Conservation (phyloP, 1,140 invertebrate genomes). For the Drosophila orosa region DNA sequence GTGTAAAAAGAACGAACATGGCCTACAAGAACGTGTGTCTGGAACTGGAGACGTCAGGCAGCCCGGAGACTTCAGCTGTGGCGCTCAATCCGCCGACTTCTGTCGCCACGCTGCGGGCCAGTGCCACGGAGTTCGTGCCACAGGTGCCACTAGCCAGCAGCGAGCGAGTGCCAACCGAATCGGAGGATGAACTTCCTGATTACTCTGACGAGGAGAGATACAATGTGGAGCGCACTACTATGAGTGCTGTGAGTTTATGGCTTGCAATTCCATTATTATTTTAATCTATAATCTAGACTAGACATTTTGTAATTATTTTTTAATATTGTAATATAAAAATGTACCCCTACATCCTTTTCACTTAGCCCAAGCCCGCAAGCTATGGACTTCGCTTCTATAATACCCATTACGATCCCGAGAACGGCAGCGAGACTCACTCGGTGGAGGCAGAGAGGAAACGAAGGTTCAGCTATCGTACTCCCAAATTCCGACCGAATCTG, state of each 20-base stretch:
- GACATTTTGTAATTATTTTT: background rate
- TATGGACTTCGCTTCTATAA: slow-evolving; percentile 27
- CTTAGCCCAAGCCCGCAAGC: slow-evolving; percentile 17
- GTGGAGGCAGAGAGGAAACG: slow-evolving; percentile 21
- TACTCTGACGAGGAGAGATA: slow-evolving; percentile 19
- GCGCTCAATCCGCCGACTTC: background rate
- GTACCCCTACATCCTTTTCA: background rate
- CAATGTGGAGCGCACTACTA: slow-evolving; percentile 7
- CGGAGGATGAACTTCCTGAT: slow-evolving; percentile 13
- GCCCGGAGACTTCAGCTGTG: background rate
- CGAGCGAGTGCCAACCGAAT: slow-evolving; percentile 5
- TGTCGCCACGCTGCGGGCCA: slow-evolving; percentile 23
- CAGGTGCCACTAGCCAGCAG: slow-evolving; percentile 21
- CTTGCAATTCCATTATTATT: background rate
- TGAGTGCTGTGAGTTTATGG: slow-evolving; percentile 8
- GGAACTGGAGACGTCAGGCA: slow-evolving; percentile 6
- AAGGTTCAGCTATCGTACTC: slow-evolving; percentile 12
- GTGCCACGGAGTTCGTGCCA: slow-evolving; percentile 41
- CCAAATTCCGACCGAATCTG: slow-evolving; percentile 25
- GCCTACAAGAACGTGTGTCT: slow-evolving; percentile 14
- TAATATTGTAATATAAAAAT: background rate
- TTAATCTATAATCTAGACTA: background rate
- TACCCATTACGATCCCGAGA: slow-evolving; percentile 9
- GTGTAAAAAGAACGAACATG: slow-evolving; percentile 3
- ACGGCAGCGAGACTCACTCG: slow-evolving; percentile 14